Evolutionary conservation across 2,113 vertebrate genomes (phyloP), one percentile per base, ranked within the genome.

Genomic region (Gnathonemus echidnorhynchus): DNA sequence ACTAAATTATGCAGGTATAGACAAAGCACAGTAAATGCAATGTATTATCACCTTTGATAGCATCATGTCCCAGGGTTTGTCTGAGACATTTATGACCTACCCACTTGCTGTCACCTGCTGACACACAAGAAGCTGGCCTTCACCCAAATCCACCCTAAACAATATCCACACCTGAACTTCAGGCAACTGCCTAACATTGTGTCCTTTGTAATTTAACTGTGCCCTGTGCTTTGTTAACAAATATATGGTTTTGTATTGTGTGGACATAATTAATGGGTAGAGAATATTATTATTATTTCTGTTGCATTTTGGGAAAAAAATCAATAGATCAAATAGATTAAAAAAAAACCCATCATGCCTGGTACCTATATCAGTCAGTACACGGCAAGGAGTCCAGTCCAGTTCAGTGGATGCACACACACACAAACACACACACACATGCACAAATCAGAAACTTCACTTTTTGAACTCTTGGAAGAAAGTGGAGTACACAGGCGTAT

Each of bases 61-160:
- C 50, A 62, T 56, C 27, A 49, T 13, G 15, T 86, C 53, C n/a
- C 3, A 58, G 80, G 88, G 85, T 48, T 88, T 27, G 48, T 87
- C 70, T 80, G 92, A 74, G 87, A 90, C 84, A 92, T 90, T 90
- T 89, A 92, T 80, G 8, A 24, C 39, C 80, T 87, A 17, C 24
- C 62, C 21, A 11, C 74, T 45, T 86, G 46, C 15, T 13, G 74
- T 56, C 52, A 58, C 89, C 50, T 6, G 70, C 31, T 39, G 46
- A 52, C 27, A 56, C 70, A 42, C 50, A 21, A 70, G 70, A n/a
- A 74, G 50, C 9, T 45, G 49, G 80, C 9, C 39, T 83, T 46
- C 39, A 46, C 49, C 35, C 24, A 56, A 85, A n/a, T 89, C 50
- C 50, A 46, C 53, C 39, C 56, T 80, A 53, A 80, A 46, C 77